These are phyloP conservation scores for Hippopotamus amphibius DNA, from an alignment of 2,113 vertebrate genomes.

Conservation along the genomic window DNA sequence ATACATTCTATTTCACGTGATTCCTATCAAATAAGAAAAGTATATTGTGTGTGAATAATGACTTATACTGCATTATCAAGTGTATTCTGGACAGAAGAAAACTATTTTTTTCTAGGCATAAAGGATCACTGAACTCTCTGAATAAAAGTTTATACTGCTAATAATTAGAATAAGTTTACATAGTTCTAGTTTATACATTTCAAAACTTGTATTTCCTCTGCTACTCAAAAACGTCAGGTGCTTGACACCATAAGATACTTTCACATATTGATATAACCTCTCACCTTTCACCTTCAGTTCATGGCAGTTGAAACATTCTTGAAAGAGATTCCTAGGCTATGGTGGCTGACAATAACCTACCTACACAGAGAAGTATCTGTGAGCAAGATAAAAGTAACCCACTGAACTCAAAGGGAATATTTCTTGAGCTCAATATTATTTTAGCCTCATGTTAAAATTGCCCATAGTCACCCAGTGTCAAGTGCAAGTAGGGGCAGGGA, in stretches of 20 bases:
- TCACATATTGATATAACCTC: background rate
- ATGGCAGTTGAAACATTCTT: background rate
- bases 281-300: background rate
- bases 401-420: background rate
- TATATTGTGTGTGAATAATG: background rate
- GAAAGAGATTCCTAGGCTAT: background rate
- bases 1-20: background rate
- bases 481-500: background rate
- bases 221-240: background rate
- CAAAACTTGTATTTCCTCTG: background rate
- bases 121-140: background rate
- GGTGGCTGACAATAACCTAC: background rate
- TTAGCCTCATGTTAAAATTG: background rate
- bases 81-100: background rate
- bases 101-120: background rate
- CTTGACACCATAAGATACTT: background rate
- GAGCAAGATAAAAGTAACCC: background rate
- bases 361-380: background rate
- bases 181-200: background rate
- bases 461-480: accelerated
- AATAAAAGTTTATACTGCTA: background rate
- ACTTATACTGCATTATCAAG: background rate
- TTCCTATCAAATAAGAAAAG: background rate
- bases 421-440: background rate
- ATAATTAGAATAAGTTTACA: background rate